Evolutionary conservation across 2,113 vertebrate species (phyloP).

Genomic region (Ptychochromis oligacanthus): DNA sequence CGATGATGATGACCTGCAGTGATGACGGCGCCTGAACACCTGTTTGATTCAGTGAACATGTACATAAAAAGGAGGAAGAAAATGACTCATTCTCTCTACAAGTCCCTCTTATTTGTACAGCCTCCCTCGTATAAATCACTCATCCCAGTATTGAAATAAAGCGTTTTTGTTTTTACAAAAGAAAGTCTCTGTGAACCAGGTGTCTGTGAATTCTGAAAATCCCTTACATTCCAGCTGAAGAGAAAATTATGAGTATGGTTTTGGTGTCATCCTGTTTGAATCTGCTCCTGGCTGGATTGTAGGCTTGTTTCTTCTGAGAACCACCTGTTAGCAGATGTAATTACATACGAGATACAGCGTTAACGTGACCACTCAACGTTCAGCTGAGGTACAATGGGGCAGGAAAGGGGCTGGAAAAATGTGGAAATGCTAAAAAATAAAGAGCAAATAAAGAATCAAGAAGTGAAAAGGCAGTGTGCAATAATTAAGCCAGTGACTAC

Average conservation of each 20-base stretch:
- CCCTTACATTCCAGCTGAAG: conserved; percentile 68
- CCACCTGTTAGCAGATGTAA: conserved; percentile 81
- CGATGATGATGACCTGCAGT: conserved; percentile 91
- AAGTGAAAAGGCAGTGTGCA: neutral
- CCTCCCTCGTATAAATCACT: neutral
- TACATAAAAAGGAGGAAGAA: conserved; percentile 18
- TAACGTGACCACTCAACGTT: conserved; percentile 59
- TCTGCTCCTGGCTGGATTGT: conserved; percentile 75
- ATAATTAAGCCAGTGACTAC: neutral
- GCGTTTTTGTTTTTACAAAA: conserved; percentile 44
- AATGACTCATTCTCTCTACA: neutral
- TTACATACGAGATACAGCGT: conserved; percentile 72
- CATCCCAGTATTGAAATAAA: conserved; percentile 78
- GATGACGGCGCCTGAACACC: conserved; percentile 47
- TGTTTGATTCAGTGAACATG: conserved; percentile 1
- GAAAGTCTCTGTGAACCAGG: conserved; percentile 55
- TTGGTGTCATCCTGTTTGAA: conserved; percentile 73
- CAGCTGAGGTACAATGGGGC: conserved; percentile 32
- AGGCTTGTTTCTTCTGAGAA: conserved; percentile 67
- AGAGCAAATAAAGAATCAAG: neutral
- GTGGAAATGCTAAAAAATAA: conserved; percentile 10
- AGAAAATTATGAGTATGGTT: conserved; percentile 76
- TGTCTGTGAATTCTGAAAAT: conserved; percentile 66
- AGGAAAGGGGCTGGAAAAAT: conserved; percentile 30
- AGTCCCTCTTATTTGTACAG: conserved; percentile 37